A percentile compares a stretch with the other conserved stretches of the same genome.
Evolutionary conservation across 2,888 invertebrate genomes (phyloP).

Genomic region (Caenorhabditis macrosperma): DNA sequence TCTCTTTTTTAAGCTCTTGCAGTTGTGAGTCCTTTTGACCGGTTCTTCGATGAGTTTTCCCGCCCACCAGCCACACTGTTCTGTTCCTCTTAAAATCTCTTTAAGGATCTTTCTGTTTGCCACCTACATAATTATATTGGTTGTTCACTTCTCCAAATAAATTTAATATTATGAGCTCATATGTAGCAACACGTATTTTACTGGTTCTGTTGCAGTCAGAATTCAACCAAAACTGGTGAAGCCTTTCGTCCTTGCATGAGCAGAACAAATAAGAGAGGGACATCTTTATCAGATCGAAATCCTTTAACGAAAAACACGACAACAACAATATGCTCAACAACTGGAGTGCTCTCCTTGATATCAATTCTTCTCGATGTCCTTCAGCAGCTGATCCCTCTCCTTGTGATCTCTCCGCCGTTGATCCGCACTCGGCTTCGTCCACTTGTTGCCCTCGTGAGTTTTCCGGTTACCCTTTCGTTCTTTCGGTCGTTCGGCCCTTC

Average conservation of each 20-base stretch:
- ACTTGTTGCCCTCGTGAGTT: conserved; percentile 38
- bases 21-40: conserved; percentile 47
- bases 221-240: no score
- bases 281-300: not conserved
- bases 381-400: conserved; percentile 34
- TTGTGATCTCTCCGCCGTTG: conserved; percentile 40
- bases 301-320: not conserved
- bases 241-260: no score
- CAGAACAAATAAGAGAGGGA: not conserved
- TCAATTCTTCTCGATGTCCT: conserved; percentile 20
- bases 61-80: conserved; percentile 3
- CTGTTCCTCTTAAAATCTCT: conserved; percentile 22
- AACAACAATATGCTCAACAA: not conserved
- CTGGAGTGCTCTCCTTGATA: no score
- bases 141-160: conserved; percentile 16
- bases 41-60: conserved; percentile 39
- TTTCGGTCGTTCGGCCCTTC: conserved; percentile 29
- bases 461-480: conserved; percentile 39
- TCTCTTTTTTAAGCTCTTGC: conserved; percentile 4
- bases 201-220: no score
- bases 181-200: no score
- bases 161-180: conserved; percentile 39
- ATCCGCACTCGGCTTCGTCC: conserved; percentile 47
- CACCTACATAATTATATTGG: conserved; percentile 1
- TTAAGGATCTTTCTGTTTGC: conserved; percentile 17